Conservation (phyloP, 2,113 vertebrate genomes). For the Oryzias curvinotus region DNA sequence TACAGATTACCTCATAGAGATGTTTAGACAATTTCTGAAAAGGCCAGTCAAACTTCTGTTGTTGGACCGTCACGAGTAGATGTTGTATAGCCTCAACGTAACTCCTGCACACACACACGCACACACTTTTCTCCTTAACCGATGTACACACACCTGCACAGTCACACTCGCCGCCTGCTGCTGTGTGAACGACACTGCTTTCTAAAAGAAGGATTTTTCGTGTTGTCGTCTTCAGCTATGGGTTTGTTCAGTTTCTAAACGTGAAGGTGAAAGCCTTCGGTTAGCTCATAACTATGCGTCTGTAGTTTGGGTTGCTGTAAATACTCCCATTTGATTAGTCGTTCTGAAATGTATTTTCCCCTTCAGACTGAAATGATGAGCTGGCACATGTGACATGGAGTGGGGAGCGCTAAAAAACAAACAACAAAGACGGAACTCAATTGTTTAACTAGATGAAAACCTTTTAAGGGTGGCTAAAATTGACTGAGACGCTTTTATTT, state of each 20-base stretch:
- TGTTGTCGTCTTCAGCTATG: conserved; percentile 24
- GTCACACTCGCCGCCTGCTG: conserved; percentile 46
- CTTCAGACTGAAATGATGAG: no score
- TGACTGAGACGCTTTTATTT: conserved; percentile 26
- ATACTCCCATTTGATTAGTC: conserved; percentile 14
- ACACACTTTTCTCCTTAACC: conserved; percentile 3
- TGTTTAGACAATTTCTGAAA: conserved; percentile 82
- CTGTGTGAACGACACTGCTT: conserved; percentile 73
- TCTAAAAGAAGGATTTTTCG: conserved; percentile 59
- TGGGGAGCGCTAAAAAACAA: background rate
- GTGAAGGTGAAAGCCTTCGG: conserved; percentile 12
- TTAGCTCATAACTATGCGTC: conserved; percentile 11
- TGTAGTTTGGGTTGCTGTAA: conserved; percentile 21
- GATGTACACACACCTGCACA: conserved; percentile 27
- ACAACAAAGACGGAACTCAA: background rate
- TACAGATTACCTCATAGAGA: conserved; percentile 83
- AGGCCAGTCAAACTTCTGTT: conserved; percentile 83
- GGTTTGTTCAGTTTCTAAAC: background rate
- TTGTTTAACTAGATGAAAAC: conserved; percentile 21
- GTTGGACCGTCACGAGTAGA: conserved; percentile 62
- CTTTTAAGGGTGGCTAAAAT: conserved; percentile 3
- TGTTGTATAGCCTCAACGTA: conserved; percentile 70
- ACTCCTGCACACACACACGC: conserved; percentile 54
- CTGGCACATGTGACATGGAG: background rate
- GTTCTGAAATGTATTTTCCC: background rate